A percentile compares a stretch with the other conserved stretches of the same genome.
These are phyloP conservation scores for Chiroxiphia lanceolata DNA, from an alignment of 2,797 vertebrate species.

Conservation along the genomic window DNA sequence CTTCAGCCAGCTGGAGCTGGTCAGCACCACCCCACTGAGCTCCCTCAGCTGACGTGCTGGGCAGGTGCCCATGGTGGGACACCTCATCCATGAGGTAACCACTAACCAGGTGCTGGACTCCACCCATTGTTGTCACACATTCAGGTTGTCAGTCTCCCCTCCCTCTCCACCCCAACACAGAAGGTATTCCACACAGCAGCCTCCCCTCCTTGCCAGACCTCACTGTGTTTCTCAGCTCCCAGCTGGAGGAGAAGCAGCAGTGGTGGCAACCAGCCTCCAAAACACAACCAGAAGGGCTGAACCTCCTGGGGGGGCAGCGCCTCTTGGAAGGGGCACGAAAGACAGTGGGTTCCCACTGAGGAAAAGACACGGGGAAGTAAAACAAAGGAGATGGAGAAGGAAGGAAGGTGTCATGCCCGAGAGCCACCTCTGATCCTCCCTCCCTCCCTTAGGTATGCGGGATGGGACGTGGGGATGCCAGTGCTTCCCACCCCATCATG, in stretches of 20 bases:
- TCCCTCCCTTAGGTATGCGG: background rate
- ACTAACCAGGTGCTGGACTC: background rate
- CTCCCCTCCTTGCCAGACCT: background rate
- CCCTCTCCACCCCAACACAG: background rate
- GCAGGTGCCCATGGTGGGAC: background rate
- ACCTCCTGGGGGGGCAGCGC: rapidly evolving
- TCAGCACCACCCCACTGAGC: background rate
- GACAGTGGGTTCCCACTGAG: background rate
- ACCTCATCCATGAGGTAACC: background rate
- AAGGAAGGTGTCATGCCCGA: rapidly evolving
- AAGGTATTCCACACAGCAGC: background rate
- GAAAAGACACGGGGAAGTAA: background rate
- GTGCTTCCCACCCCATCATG: background rate
- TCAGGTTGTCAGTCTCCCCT: background rate
- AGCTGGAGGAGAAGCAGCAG: background rate
- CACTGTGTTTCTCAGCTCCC: background rate
- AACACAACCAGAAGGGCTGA: background rate
- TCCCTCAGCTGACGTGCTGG: background rate
- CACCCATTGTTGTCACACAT: background rate
- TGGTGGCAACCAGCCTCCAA: background rate
- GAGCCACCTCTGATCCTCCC: background rate
- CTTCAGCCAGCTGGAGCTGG: background rate
- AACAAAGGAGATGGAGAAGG: background rate
- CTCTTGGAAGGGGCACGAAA: background rate
- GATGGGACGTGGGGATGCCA: background rate